Evolutionary conservation across 1,140 invertebrate species (phyloP), one percentile per base, ranked within the genome.

Genomic region (Stenopsyche tienmushanensis): DNA sequence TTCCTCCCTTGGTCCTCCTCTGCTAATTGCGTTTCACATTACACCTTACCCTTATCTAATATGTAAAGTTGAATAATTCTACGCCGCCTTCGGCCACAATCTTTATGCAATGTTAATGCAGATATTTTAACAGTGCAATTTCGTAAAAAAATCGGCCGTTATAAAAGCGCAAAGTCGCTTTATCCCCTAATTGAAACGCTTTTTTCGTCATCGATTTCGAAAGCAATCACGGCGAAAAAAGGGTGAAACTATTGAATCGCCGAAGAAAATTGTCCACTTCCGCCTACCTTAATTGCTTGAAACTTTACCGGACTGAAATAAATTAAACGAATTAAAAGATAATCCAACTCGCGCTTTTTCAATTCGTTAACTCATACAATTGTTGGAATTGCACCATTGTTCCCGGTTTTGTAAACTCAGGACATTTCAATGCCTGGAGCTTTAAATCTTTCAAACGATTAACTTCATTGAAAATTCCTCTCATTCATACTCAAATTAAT

Each of bases 1-100:
- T 34, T 55, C 10, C 9, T 18, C 53, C 39, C 41, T 47, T 13
- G 29, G 29, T 34, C 39, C 55, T 59, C 47, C n/a, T 8, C 20
- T 29, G 55, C 64, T 65, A 65, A 65, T 65, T 65, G 64, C 64
- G 42, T 65, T 65, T 53, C 64, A 50, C 64, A 65, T 65, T 65
- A 65, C 64, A 65, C 55, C 55, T 65, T 39, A 24, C 55, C 44
- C 44, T 59, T 59, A 59, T 65, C 64, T 65, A 65, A 65, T 65
- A 65, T 65, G 64, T 59, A 65, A 59, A 65, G 64, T 65, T 60
- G 55, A 65, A 65, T 60, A 65, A 65, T 65, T 55, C 55, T 8
- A 17, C 3, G 8, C 9, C 15, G 23, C 26, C 34, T 58, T 26
- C 24, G n/a, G 21, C 57, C 23, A 18, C 42, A 47, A 60, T 60